Evolutionary conservation across 1,140 invertebrate species (phyloP).

Genomic region (Cylas formicarius): DNA sequence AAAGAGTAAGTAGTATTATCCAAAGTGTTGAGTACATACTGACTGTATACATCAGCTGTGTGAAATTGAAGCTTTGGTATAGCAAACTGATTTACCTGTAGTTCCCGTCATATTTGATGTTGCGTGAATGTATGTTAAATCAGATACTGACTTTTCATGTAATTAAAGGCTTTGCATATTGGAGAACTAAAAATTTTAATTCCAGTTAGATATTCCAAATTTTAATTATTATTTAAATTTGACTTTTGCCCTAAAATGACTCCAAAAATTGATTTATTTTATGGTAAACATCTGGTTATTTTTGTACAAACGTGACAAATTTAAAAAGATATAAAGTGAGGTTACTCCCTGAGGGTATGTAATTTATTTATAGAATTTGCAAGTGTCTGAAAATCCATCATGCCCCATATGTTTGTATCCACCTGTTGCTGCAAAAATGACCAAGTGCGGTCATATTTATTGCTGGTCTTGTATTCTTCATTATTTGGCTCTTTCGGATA

Average conservation of each 20-base stretch:
- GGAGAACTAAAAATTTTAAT: too few relatives aligned
- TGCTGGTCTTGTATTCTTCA: constrained; percentile 95
- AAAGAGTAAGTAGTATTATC: too few relatives aligned
- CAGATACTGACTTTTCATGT: not conserved
- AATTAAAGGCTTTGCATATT: too few relatives aligned
- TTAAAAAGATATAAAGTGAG: not conserved
- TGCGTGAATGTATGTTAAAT: not conserved
- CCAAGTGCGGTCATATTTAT: constrained; percentile 89
- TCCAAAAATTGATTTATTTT: too few relatives aligned
- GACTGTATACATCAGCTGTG: not conserved
- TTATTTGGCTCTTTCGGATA: constrained; percentile 79
- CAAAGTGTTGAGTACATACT: constrained; percentile 27
- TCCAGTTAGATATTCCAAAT: too few relatives aligned
- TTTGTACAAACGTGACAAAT: too few relatives aligned
- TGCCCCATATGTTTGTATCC: constrained; percentile 88
- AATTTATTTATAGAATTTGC: constrained; percentile 46
- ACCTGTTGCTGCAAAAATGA: constrained; percentile 83
- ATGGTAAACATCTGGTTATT: too few relatives aligned
- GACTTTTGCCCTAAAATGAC: too few relatives aligned
- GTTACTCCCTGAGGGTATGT: not conserved
- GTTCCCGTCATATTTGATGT: not conserved
- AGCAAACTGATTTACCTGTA: not conserved
- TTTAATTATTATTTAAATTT: too few relatives aligned
- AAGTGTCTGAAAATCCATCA: constrained; percentile 60
- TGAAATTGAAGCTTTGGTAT: constrained; percentile 25